Base-by-base conservation (phyloP, 1,140 invertebrate genomes). In the Penaeus japonicus region DNA sequence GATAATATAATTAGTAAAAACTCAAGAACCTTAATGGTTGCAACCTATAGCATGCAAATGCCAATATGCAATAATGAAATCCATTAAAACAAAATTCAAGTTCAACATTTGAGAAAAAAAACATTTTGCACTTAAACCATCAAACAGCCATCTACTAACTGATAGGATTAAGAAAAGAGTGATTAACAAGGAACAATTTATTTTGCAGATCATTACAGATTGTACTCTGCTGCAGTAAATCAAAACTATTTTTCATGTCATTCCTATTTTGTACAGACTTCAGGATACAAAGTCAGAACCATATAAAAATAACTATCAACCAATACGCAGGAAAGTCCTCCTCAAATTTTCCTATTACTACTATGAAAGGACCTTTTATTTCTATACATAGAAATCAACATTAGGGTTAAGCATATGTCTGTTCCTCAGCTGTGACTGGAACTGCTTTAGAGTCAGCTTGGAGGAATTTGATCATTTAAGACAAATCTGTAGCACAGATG, bases 281-380 rank as follows among this genome's bases (percentile, higher is more conserved):
- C 35, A 73, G 27, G 70, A 73, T 73, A 73, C n/a, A 73, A 73
- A 73, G 70, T 73, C 70, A 73, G 70, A 73, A 73, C 35, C 70
- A 73, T 73, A 73, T 73, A 73, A 73, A 73, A 73, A 73, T 73
- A 73, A 73, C 70, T 73, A 73, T 73, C 47, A 73, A 73, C 70
- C 70, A 73, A 73, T 73, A 73, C 15, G 35, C 35, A 73, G 47
- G 47, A 73, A 17, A 73, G 70, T 73, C 70, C 70, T 73, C 27
- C 35, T 73, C 70, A 73, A 73, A 73, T 27, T 73, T 73, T 73
- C 70, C 70, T 73, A 73, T 73, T 73, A 73, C 70, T 73, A 73
- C 70, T 27, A 24, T 27, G 70, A 73, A 73, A 73, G 70, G 70
- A 73, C 70, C 47, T 47, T 47, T 47, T 47, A 47, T 47, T 73